A percentile compares a stretch with the other conserved stretches of the same genome.
These are phyloP conservation scores for Pogonocherus hispidulus DNA, from an alignment of 2,888 invertebrate species.

Conservation along the genomic window DNA sequence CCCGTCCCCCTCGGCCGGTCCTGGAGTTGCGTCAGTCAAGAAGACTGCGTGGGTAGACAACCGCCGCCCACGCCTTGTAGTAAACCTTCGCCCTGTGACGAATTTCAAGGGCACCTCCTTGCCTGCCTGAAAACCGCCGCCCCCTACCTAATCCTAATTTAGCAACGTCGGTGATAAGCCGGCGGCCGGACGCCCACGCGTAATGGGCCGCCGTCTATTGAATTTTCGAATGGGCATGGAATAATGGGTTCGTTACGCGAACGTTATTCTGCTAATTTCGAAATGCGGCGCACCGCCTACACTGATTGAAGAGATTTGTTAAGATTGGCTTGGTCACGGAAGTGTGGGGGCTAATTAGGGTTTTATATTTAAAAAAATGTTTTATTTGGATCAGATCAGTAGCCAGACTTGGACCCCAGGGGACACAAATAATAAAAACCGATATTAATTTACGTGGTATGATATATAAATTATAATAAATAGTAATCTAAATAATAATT, in stretches of 20 bases:
- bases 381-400: no score
- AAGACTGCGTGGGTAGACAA: slow-evolving; percentile 26
- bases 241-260: slow-evolving; percentile 2
- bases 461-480: no score
- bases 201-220: slow-evolving; percentile 12
- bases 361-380: not conserved
- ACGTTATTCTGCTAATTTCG: not conserved
- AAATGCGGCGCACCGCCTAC: not conserved
- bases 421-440: no score
- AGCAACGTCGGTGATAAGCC: slow-evolving; percentile 28
- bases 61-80: slow-evolving; percentile 29
- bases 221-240: slow-evolving; percentile 24
- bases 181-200: slow-evolving; percentile 20
- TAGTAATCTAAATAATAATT: no score
- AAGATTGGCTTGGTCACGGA: not conserved
- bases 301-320: not conserved
- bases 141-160: slow-evolving; percentile 25
- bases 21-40: slow-evolving; percentile 20
- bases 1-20: not conserved
- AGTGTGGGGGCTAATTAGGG: not conserved
- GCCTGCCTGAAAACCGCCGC: slow-evolving; percentile 7
- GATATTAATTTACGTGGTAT: no score
- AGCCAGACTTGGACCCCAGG: no score
- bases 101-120: slow-evolving; percentile 25
- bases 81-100: slow-evolving; percentile 35